Base-by-base conservation (phyloP, 30 jellyfish, hydroid and myxozoan species). In the Nemopilema nomurai region DNA sequence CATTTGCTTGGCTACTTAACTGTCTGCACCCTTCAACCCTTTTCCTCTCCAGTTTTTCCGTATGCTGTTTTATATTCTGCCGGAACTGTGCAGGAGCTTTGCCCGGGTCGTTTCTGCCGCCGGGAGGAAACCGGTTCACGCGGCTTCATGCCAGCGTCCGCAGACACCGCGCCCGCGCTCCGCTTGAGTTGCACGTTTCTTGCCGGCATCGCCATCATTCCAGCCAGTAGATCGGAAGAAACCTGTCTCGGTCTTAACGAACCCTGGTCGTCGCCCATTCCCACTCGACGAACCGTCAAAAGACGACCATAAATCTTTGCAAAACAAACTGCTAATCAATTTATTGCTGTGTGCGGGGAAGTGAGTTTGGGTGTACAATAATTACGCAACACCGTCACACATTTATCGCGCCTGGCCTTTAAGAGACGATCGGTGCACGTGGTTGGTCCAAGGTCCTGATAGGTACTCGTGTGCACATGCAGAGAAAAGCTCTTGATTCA, bases 111-210 rank as follows among this genome's bases (percentile, higher is more conserved):
- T 6, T 13, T 3, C 13, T 41, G 6, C 57, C 6, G 57, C 13
- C 64, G 49, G 29, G 41, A 73, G 83, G 83, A 73, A 73, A n/a
- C 81, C 51, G 27, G 69, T 69, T 73, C 70, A 41, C 51, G 51
- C 41, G 13, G 77, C 31, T 30, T 30, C 69, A 73, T 41, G 83
- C 83, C 49, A 73, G 16, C 70, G 26, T 30, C 1, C 51, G 33
- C 50, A 31, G 83, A 73, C 83, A 73, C 69, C 4, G 83, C 30
- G 69, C 8, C 25, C 8, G 49, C 41, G 23, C 83, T 73, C 83
- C 83, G 25, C 33, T 18, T 73, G 83, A 73, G 33, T 22, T 25
- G 51, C 18, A 51, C 70, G 49, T 32, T 18, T 17, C n/a, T 31
- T 30, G 21, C 25, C 51, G 69, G 22, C 41, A 30, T 51, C 49